Conservation (phyloP, 2,113 vertebrate genomes). For the Chlorodrepanis virens region DNA sequence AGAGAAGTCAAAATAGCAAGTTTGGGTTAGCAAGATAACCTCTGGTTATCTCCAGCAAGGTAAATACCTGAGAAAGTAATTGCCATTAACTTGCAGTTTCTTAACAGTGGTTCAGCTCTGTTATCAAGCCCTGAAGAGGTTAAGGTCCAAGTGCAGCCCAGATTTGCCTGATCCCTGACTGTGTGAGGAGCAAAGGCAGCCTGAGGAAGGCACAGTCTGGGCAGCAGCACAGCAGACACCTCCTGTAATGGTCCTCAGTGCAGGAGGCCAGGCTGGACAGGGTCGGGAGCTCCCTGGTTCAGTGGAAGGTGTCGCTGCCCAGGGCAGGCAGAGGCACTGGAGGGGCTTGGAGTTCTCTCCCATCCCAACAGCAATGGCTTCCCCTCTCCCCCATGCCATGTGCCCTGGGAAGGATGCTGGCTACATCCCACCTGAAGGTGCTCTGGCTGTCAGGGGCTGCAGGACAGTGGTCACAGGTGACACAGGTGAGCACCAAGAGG, state of each 20-base stretch:
- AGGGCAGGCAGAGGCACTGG: not conserved
- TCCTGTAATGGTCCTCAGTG: not conserved
- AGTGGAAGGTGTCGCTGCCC: not conserved
- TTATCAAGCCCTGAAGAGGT: not conserved
- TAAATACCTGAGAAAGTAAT: not conserved
- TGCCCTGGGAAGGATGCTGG: no score
- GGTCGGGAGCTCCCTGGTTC: not conserved
- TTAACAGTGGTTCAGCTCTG: not conserved
- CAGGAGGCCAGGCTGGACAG: not conserved
- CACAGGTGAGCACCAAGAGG: not conserved
- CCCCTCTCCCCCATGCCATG: rapidly evolving
- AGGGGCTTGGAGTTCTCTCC: not conserved
- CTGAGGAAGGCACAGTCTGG: not conserved
- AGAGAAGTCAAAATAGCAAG: not conserved
- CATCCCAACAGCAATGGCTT: not conserved
- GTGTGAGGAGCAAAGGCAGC: not conserved
- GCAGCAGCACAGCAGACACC: not conserved
- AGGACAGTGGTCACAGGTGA: not conserved
- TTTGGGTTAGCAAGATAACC: not conserved
- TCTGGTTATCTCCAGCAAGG: not conserved
- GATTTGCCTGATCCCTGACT: not conserved
- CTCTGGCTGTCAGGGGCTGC: not conserved
- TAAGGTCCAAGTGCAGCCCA: not conserved
- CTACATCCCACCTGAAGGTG: not conserved
- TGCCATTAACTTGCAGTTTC: not conserved